Conservation (phyloP, 2,113 vertebrate species). For the Entomyzon cyanotis region DNA sequence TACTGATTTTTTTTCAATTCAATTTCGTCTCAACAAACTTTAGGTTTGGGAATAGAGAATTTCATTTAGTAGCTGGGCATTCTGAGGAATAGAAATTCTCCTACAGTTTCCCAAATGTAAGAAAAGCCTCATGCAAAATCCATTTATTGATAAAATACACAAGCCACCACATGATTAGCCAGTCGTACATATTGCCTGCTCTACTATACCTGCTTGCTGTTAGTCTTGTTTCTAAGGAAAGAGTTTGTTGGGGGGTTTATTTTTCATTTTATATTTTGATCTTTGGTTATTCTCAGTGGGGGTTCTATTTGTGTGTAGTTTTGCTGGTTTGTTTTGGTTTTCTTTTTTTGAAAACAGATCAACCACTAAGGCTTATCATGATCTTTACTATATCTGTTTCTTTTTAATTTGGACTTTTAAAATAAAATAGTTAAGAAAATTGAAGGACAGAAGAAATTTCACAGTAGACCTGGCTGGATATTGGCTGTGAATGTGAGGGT, state of each 20-base stretch:
- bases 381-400: background rate
- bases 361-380: background rate
- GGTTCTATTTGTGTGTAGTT: too few relatives aligned
- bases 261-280: background rate
- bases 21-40: background rate
- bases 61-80: background rate
- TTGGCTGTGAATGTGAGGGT: background rate
- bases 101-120: background rate
- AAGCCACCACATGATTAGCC: background rate
- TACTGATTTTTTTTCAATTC: background rate
- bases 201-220: background rate
- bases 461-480: background rate
- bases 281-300: background rate
- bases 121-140: background rate
- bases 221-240: background rate
- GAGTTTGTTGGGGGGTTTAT: accelerated
- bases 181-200: background rate
- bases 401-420: background rate
- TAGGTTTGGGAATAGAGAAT: background rate
- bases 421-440: background rate
- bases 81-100: background rate
- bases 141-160: background rate
- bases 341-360: background rate
- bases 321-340: too few relatives aligned
- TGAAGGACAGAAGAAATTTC: background rate